phyloP scores from a whole-genome alignment of 1,140 invertebrate species.

The Trachymyrmex septentrionalis region DNA sequence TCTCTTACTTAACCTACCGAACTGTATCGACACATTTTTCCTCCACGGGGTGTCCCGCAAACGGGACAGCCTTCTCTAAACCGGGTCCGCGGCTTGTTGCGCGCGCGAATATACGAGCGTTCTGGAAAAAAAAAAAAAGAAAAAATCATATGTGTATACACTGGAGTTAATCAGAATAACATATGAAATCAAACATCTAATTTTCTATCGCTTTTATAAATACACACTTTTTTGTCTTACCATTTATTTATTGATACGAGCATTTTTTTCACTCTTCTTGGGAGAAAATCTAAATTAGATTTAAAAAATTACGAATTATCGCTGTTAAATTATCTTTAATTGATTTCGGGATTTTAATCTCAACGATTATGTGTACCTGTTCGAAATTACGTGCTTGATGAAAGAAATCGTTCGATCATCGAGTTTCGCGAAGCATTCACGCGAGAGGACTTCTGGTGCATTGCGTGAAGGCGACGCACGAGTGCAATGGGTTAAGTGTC shows the following conservation, averaged over 20 bases:
- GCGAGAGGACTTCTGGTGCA: constrained; percentile 35
- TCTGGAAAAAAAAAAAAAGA: not conserved
- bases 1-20: constrained; percentile 79
- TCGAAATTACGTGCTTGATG: not conserved
- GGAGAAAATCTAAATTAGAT: not conserved
- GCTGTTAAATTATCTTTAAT: not conserved
- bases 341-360: constrained; percentile 8
- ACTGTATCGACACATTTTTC: constrained; percentile 77
- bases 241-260: not conserved
- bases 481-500: constrained; percentile 59
- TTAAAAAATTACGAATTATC: not conserved
- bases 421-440: constrained; percentile 23
- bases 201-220: not conserved
- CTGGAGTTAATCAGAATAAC: not conserved
- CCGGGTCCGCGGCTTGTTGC: constrained; percentile 21
- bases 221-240: not conserved
- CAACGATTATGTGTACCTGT: not conserved
- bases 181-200: constrained; percentile 13
- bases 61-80: constrained; percentile 57
- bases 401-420: constrained; percentile 41
- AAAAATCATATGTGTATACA: not conserved
- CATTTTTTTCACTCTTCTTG: not conserved
- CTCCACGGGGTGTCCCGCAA: constrained; percentile 71
- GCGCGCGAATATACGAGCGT: constrained; percentile 33
- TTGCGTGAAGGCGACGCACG: constrained; percentile 43